These are phyloP conservation scores for Auanema freiburgensis DNA, from an alignment of 2,888 invertebrate species.

Conservation along the genomic window DNA sequence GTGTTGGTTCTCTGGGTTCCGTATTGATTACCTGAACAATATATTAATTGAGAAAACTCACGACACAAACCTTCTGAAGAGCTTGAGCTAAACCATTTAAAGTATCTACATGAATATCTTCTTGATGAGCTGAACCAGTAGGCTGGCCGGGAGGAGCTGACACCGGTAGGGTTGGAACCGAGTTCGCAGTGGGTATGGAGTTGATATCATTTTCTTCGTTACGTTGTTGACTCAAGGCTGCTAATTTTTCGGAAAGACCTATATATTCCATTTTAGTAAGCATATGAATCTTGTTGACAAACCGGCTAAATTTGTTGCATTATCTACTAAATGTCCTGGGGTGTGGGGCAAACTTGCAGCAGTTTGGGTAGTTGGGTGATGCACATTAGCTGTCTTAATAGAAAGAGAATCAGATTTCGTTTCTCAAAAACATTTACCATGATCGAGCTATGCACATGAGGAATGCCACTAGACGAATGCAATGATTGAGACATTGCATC, in stretches of 20 bases:
- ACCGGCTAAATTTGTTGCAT: conserved; percentile 10
- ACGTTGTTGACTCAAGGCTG: conserved; percentile 19
- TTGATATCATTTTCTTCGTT: conserved; percentile 14
- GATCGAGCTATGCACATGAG: too few species aligned
- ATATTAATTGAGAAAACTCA: neutral
- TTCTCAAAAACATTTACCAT: too few species aligned
- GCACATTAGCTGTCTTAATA: too few species aligned
- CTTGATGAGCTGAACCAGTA: conserved; percentile 15
- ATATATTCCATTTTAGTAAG: neutral
- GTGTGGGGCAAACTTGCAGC: conserved; percentile 20
- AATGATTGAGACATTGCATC: too few species aligned
- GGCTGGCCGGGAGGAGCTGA: too few species aligned
- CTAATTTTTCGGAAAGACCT: conserved; percentile 17
- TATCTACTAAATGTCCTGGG: conserved; percentile 13
- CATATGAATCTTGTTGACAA: neutral
- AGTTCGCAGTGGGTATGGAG: conserved; percentile 20
- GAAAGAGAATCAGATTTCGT: too few species aligned
- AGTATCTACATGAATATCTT: conserved; percentile 52
- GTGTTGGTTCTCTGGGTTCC: conserved; percentile 46
- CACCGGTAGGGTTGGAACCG: conserved; percentile 5
- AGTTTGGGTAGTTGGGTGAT: too few species aligned
- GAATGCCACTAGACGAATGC: too few species aligned
- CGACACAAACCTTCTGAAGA: conserved; percentile 40
- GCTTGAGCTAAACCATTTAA: conserved; percentile 55
- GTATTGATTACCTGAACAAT: conserved; percentile 42